Conservation (phyloP, 2,797 vertebrate genomes). For the Xenentodon cancila region DNA sequence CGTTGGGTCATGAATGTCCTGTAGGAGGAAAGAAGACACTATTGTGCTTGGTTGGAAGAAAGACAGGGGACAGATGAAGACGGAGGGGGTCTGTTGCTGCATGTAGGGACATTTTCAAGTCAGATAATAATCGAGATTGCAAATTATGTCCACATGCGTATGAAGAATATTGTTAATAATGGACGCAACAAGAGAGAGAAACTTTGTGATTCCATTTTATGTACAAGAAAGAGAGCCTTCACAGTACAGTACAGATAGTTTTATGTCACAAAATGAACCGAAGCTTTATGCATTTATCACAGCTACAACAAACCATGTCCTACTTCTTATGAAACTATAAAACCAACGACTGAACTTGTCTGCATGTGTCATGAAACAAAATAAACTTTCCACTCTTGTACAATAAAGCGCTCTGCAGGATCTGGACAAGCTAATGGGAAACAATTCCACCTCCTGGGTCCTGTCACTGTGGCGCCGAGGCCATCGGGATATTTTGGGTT, state of each 20-base stretch:
- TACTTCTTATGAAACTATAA: not conserved
- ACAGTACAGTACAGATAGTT: slow-evolving; percentile 8
- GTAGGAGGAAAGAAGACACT: slow-evolving; percentile 47
- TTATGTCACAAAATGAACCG: not conserved
- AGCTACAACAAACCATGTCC: slow-evolving; percentile 2
- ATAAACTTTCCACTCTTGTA: slow-evolving; percentile 22
- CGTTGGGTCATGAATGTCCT: slow-evolving; percentile 29
- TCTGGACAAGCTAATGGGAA: slow-evolving; percentile 47
- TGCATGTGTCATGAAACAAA: not conserved
- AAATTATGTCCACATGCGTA: no score
- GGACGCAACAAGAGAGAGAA: not conserved
- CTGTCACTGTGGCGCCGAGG: slow-evolving; percentile 35
- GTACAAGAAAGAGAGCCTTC: slow-evolving; percentile 24
- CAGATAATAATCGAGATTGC: no score
- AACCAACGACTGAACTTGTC: slow-evolving; percentile 1
- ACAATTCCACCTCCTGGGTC: slow-evolving; percentile 32
- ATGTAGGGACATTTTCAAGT: not conserved
- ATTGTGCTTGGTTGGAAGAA: slow-evolving; percentile 26
- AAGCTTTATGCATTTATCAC: slow-evolving; percentile 1
- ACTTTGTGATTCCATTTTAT: slow-evolving; percentile 37
- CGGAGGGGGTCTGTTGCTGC: slow-evolving; percentile 3
- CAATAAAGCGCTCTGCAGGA: slow-evolving; percentile 39
- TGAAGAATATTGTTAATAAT: no score
- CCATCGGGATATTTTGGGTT: slow-evolving; percentile 69
- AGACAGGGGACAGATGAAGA: slow-evolving; percentile 2